These are phyloP conservation scores for Miichthys miiuy DNA, from an alignment of 2,797 vertebrate genomes.

Conservation along the genomic window DNA sequence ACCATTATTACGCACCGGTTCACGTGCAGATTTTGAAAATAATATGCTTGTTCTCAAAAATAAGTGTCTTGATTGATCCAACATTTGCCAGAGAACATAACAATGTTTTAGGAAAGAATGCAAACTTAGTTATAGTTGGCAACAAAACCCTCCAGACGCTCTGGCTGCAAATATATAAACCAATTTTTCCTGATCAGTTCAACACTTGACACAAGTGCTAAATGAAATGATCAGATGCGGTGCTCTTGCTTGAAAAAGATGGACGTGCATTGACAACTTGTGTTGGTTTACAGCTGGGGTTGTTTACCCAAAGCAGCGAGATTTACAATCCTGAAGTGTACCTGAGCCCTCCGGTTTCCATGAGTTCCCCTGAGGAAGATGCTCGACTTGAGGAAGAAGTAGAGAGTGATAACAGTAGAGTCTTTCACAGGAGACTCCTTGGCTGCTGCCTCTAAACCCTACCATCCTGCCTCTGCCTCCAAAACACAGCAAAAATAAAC, in stretches of 20 bases:
- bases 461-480: no score
- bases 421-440: neutral
- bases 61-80: neutral
- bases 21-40: conserved; percentile 6
- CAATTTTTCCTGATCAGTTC: conserved; percentile 21
- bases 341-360: neutral
- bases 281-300: neutral
- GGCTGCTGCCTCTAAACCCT: no score
- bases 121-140: neutral
- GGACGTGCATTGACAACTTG: neutral
- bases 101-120: conserved; percentile 30
- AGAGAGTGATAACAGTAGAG: neutral
- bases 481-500: no score
- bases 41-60: neutral
- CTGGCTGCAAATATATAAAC: conserved; percentile 18
- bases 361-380: neutral
- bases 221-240: conserved; percentile 32
- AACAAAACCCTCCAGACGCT: neutral
- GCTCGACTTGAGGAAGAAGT: neutral
- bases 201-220: conserved; percentile 19
- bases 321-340: neutral
- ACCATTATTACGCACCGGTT: neutral
- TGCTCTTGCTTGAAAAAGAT: neutral
- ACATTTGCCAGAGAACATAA: neutral
- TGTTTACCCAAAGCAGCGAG: no score